Percentiles rank a stretch among this genome's conserved stretches.
Conservation (phyloP, 2,888 invertebrate species). For the Sarcophaga carnaria region DNA sequence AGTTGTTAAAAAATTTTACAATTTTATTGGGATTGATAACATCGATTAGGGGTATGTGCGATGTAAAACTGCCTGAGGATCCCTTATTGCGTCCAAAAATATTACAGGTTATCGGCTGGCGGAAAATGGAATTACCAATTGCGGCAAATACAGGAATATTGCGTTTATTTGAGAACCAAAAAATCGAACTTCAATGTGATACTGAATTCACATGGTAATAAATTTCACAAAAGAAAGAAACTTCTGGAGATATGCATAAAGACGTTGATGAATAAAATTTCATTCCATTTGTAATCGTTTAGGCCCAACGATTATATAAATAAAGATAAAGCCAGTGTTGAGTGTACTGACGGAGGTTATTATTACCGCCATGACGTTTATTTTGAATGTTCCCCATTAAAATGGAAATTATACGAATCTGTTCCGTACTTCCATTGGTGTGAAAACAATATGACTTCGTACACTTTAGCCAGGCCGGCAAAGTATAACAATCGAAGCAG, state of each 20-base stretch:
- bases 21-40: neutral
- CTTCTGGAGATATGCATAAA: neutral
- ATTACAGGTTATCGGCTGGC: neutral
- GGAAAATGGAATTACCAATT: neutral
- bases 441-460: constrained; percentile 13
- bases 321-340: neutral
- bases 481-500: neutral
- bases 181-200: constrained; percentile 7
- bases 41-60: neutral
- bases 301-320: neutral
- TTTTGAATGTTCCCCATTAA: constrained; percentile 20
- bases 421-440: constrained; percentile 25
- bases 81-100: constrained; percentile 6
- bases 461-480: constrained; percentile 41
- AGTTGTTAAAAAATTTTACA: neutral
- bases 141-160: fast-evolving
- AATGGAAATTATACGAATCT: constrained; percentile 51
- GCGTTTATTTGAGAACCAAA: neutral
- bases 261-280: neutral
- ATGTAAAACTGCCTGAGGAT: neutral
- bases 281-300: neutral
- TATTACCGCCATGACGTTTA: neutral
- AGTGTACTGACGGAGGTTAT: neutral
- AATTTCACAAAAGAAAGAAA: neutral
- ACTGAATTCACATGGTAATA: constrained; percentile 19